Conservation (phyloP, 2,888 invertebrate species). For the Zaprionus obscuricornis region DNA sequence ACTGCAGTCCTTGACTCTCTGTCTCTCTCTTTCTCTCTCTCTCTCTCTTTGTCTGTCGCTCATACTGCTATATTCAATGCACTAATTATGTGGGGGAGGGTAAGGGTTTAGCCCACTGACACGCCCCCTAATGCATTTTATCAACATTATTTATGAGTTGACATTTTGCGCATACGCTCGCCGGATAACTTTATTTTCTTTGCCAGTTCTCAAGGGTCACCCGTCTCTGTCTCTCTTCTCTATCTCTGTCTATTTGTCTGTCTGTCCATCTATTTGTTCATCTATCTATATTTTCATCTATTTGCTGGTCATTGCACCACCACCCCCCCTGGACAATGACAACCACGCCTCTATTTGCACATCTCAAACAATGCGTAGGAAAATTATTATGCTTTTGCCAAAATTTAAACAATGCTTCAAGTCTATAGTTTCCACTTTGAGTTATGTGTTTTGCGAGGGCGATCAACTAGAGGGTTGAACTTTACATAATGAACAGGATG, state of each 20-base stretch:
- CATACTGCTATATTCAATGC: conserved; percentile 42
- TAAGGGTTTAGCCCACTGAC: too few relatives aligned
- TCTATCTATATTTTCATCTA: too few relatives aligned
- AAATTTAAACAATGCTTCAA: conserved; percentile 72
- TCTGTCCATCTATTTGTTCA: background rate
- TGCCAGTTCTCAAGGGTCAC: conserved; percentile 43
- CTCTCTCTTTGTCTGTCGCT: too few relatives aligned
- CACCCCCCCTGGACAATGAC: background rate
- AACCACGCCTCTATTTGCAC: conserved; percentile 27
- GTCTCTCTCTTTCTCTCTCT: too few relatives aligned
- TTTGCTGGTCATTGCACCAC: too few relatives aligned
- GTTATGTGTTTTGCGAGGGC: conserved; percentile 50
- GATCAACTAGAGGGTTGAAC: background rate
- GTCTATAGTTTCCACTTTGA: conserved; percentile 51
- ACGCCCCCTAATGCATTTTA: conserved; percentile 65
- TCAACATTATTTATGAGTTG: conserved; percentile 67
- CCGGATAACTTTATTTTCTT: conserved; percentile 45
- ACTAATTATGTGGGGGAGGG: conserved; percentile 61
- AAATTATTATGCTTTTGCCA: conserved; percentile 67
- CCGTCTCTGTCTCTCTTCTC: conserved; percentile 22
- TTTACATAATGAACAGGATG: too few relatives aligned
- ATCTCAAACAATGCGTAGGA: conserved; percentile 64
- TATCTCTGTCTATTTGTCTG: conserved; percentile 6
- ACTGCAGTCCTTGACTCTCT: conserved; percentile 24
- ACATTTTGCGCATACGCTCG: conserved; percentile 55